Conservation (phyloP, 2,888 invertebrate species). For the Autographa pulchrina region DNA sequence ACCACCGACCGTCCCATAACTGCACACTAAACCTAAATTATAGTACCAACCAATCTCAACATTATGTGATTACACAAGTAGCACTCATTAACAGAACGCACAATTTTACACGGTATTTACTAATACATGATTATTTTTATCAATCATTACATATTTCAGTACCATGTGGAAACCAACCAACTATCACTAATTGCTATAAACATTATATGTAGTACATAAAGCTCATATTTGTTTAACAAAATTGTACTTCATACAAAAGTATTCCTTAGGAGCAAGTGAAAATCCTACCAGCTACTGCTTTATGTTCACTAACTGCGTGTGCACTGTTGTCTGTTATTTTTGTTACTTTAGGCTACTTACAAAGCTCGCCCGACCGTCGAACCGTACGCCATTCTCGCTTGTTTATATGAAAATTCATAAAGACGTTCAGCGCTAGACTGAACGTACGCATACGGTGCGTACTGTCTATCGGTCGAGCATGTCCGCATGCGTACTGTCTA, state of each 20-base stretch:
- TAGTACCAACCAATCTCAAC: conserved; percentile 14
- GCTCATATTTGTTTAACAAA: conserved; percentile 21
- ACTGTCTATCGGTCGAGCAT: too few relatives aligned
- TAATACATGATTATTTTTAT: conserved; percentile 28
- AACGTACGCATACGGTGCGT: too few relatives aligned
- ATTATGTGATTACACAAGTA: conserved; percentile 14
- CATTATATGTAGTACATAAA: conserved; percentile 13
- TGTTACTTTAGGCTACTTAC: neutral
- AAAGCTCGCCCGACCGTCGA: too few relatives aligned
- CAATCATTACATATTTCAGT: conserved; percentile 16
- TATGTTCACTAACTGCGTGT: conserved; percentile 43
- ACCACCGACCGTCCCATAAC: conserved; percentile 41
- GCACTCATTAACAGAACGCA: conserved; percentile 41
- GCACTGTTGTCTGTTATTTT: conserved; percentile 32
- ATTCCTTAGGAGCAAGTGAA: conserved; percentile 18
- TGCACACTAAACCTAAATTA: conserved; percentile 35
- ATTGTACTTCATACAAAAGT: conserved; percentile 11
- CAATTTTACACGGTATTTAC: conserved; percentile 11
- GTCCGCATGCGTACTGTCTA: too few relatives aligned
- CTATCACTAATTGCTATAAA: conserved; percentile 31
- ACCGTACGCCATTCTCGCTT: too few relatives aligned
- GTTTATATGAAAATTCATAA: too few relatives aligned
- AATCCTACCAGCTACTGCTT: conserved; percentile 36
- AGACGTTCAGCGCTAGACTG: too few relatives aligned
- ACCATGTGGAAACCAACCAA: conserved; percentile 7